Evolutionary conservation across 2,113 vertebrate species (phyloP).

Genomic region (Girardinichthys multiradiatus): DNA sequence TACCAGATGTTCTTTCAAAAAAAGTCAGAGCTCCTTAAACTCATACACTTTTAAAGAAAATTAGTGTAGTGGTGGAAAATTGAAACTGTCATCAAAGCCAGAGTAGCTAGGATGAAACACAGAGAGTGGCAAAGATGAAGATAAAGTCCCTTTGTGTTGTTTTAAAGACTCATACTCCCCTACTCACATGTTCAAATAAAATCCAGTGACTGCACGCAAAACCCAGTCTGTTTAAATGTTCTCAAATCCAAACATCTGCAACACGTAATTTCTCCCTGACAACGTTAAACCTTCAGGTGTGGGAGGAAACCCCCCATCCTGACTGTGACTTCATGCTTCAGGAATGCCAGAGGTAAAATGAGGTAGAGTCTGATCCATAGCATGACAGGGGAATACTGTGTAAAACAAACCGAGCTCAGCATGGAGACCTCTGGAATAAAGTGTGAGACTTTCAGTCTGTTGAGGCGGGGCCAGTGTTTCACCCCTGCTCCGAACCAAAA

Average conservation of each 20-base stretch:
- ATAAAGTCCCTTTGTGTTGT: slow-evolving; percentile 12
- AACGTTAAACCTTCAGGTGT: slow-evolving; percentile 43
- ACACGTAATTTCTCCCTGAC: slow-evolving; percentile 41
- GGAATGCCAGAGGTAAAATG: slow-evolving; percentile 44
- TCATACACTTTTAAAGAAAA: not conserved
- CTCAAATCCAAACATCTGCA: slow-evolving; percentile 50
- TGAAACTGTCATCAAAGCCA: not conserved
- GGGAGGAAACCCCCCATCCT: slow-evolving; percentile 29
- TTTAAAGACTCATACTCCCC: slow-evolving; percentile 10
- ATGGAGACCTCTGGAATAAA: slow-evolving; percentile 26
- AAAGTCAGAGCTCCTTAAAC: not conserved
- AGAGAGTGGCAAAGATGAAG: slow-evolving; percentile 6
- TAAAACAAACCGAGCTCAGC: slow-evolving; percentile 8
- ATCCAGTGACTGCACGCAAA: slow-evolving; percentile 15
- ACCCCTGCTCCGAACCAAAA: slow-evolving; percentile 50
- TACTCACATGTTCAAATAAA: slow-evolving; percentile 30
- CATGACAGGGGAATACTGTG: slow-evolving; percentile 16
- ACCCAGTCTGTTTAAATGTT: slow-evolving; percentile 31
- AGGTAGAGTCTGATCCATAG: slow-evolving; percentile 22
- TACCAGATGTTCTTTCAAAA: not conserved
- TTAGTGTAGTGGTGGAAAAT: no score
- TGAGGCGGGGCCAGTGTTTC: slow-evolving; percentile 22
- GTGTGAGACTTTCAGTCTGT: slow-evolving; percentile 26
- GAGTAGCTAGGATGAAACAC: not conserved
- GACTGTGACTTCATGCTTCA: slow-evolving; percentile 20